A percentile compares a stretch with the other conserved stretches of the same genome.
phyloP scores from a whole-genome alignment of 1,140 invertebrate genomes.

The Drosophila subpulchrella region DNA sequence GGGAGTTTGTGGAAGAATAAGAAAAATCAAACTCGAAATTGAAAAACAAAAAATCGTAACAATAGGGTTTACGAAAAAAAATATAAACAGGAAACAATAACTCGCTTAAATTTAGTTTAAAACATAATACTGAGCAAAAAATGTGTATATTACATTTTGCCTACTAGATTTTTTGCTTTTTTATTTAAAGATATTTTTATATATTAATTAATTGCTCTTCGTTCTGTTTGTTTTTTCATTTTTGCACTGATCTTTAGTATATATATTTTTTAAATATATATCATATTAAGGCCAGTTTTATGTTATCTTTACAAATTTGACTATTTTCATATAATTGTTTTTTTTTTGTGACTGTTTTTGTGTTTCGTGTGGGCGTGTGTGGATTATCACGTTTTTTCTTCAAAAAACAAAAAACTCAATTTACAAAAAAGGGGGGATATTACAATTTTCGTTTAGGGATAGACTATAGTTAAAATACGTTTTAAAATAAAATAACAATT shows the following conservation, averaged over 20 bases:
- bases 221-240: constrained; percentile 10
- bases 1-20: constrained; percentile 30
- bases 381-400: constrained; percentile 65
- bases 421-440: constrained; percentile 22
- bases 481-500: constrained; percentile 83
- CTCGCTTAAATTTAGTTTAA: constrained; percentile 82
- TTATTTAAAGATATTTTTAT: constrained; percentile 20
- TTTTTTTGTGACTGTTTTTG: constrained; percentile 64
- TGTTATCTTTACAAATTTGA: constrained; percentile 48
- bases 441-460: constrained; percentile 39
- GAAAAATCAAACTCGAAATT: constrained; percentile 37
- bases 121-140: constrained; percentile 84
- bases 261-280: constrained; percentile 31
- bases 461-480: constrained; percentile 59
- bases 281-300: constrained; percentile 25
- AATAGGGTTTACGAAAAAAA: constrained; percentile 42
- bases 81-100: constrained; percentile 78
- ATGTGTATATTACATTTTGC: constrained; percentile 74
- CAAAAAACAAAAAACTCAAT: constrained; percentile 47
- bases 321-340: constrained; percentile 37
- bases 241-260: constrained; percentile 29
- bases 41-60: constrained; percentile 40
- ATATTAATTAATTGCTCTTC: constrained; percentile 41
- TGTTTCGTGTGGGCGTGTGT: constrained; percentile 40
- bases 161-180: constrained; percentile 70